Conservation (phyloP, 2,797 vertebrate genomes). For the Malacoctenus gilli region DNA sequence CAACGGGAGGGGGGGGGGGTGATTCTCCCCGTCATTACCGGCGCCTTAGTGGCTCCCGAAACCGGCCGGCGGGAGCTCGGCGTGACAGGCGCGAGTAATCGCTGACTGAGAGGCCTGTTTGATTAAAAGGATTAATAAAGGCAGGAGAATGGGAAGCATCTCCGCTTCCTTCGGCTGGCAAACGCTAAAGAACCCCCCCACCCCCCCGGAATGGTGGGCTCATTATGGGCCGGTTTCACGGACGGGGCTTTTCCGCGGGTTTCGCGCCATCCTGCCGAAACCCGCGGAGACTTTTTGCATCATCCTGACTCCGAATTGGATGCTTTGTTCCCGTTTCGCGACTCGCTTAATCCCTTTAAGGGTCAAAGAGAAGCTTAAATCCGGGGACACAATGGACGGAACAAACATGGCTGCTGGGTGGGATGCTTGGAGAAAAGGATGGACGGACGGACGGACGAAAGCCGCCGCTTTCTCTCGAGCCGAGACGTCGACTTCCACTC, state of each 20-base stretch:
- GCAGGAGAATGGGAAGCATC: not conserved
- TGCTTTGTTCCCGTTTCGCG: not conserved
- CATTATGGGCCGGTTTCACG: conserved; percentile 6
- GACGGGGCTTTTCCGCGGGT: conserved; percentile 10
- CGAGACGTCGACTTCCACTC: not conserved
- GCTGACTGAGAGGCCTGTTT: not conserved
- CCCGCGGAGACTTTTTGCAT: conserved; percentile 37
- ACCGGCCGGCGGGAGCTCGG: not conserved
- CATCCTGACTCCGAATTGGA: conserved; percentile 26
- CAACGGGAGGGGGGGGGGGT: conserved; percentile 36
- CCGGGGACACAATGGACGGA: too few relatives aligned
- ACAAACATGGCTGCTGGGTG: too few relatives aligned
- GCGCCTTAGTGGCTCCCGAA: too few relatives aligned
- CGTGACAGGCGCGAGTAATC: not conserved
- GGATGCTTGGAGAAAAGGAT: too few relatives aligned
- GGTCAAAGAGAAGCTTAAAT: conserved; percentile 3
- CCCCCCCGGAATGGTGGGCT: not conserved
- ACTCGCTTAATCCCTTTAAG: conserved; percentile 24
- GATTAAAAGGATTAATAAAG: conserved; percentile 7
- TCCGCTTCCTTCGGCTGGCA: not conserved
- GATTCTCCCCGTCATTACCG: conserved; percentile 27
- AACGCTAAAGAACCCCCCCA: not conserved
- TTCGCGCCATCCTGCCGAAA: conserved; percentile 19
- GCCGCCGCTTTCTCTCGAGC: too few relatives aligned
- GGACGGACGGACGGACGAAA: too few relatives aligned